These are phyloP conservation scores for Drosophila niveifrons DNA, from an alignment of 2,888 invertebrate species.

Conservation along the genomic window DNA sequence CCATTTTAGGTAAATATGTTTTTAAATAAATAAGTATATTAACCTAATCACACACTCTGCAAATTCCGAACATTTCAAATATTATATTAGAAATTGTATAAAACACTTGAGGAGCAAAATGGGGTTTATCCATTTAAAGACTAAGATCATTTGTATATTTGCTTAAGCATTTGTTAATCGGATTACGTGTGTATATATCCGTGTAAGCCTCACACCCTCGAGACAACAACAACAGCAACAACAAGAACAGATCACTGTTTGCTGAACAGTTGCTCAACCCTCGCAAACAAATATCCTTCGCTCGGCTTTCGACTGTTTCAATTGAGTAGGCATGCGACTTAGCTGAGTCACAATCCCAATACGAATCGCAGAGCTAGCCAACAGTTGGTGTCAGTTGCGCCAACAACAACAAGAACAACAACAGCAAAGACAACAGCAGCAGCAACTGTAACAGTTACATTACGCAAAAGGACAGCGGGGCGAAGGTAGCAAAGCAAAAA, in stretches of 20 bases:
- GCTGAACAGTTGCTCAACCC: constrained; percentile 23
- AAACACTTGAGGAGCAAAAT: background rate
- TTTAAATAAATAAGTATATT: background rate
- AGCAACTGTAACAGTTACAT: constrained; percentile 69
- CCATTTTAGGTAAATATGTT: background rate
- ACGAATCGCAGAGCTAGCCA: constrained; percentile 42
- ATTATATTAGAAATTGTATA: background rate
- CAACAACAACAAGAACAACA: constrained; percentile 35
- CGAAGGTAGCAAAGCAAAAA: constrained; percentile 34
- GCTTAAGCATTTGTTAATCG: background rate
- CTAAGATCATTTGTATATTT: constrained; percentile 10
- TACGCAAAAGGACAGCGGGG: constrained; percentile 53
- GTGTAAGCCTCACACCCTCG: constrained; percentile 18
- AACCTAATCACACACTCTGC: background rate
- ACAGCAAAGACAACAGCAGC: constrained; percentile 36
- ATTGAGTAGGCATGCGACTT: constrained; percentile 25
- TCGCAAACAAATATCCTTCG: constrained; percentile 46
- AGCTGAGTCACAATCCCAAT: constrained; percentile 59
- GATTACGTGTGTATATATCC: background rate
- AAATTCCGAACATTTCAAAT: constrained; percentile 1
- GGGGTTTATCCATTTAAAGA: background rate
- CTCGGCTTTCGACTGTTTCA: constrained; percentile 13
- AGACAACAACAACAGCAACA: too few species aligned
- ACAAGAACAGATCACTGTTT: constrained; percentile 14
- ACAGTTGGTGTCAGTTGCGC: constrained; percentile 72